A percentile compares a stretch with the other conserved stretches of the same genome.
phyloP scores from a whole-genome alignment of 2,113 vertebrate genomes.

The Cricetomys ansorgei region DNA sequence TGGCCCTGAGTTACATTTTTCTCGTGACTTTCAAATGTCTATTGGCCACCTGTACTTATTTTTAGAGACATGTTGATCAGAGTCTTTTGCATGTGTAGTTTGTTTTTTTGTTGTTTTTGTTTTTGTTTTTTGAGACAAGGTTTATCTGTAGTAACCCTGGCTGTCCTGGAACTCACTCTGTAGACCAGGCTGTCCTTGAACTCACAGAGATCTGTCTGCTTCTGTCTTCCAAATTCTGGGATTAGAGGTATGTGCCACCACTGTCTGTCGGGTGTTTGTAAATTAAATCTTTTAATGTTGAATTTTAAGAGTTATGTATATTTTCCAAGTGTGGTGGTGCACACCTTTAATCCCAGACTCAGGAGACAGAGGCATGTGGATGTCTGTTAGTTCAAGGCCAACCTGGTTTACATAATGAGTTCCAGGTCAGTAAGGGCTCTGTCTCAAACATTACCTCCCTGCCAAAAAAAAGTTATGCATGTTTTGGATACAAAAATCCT shows the following conservation, averaged over 20 bases:
- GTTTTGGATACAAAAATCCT: background rate
- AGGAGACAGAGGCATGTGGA: background rate
- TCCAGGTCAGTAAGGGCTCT: background rate
- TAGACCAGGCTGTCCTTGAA: too few species aligned
- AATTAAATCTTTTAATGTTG: background rate
- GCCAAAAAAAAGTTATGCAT: background rate
- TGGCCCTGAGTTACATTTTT: background rate
- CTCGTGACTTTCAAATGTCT: background rate
- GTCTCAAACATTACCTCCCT: background rate
- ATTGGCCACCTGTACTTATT: background rate
- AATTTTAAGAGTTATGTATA: background rate
- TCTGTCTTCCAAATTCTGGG: too few species aligned
- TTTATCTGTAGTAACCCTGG: too few species aligned
- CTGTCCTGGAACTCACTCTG: too few species aligned
- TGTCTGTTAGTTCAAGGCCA: background rate
- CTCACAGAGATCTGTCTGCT: too few species aligned
- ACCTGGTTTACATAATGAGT: background rate
- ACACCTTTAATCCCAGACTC: background rate
- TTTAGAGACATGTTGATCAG: background rate
- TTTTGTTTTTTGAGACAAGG: too few species aligned
- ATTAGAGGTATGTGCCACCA: too few species aligned
- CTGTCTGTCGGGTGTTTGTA: too few species aligned
- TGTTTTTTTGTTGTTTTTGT: background rate
- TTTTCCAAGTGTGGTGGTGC: background rate
- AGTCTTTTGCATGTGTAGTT: background rate